These are phyloP conservation scores for Nymphalis polychloros DNA, from an alignment of 2,888 invertebrate species.

Conservation along the genomic window DNA sequence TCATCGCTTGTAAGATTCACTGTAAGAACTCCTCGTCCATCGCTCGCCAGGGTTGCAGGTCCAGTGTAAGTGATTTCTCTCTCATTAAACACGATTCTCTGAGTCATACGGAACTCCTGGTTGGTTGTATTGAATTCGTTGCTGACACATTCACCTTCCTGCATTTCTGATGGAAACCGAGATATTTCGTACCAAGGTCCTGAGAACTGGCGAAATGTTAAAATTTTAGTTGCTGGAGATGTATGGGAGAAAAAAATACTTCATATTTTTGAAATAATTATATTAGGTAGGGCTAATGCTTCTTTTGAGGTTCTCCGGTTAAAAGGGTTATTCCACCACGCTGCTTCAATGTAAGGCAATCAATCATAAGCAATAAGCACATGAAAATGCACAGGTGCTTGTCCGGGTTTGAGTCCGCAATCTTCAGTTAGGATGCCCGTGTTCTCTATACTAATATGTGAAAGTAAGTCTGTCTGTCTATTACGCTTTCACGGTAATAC, in stretches of 20 bases:
- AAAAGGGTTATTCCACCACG: no score
- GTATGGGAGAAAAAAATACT: neutral
- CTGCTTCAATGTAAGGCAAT: no score
- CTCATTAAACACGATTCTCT: constrained; percentile 56
- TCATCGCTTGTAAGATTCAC: constrained; percentile 39
- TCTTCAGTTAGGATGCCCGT: no score
- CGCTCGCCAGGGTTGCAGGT: constrained; percentile 42
- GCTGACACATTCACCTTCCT: constrained; percentile 59
- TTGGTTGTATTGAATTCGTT: constrained; percentile 40
- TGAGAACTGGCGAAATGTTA: constrained; percentile 54
- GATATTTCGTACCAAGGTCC: constrained; percentile 67
- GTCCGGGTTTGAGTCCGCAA: no score
- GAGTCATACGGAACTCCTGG: constrained; percentile 47
- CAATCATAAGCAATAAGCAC: no score
- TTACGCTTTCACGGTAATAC: no score
- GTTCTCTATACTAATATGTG: no score
- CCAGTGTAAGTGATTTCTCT: constrained; percentile 43
- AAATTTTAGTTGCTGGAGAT: neutral
- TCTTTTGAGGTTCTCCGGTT: no score
- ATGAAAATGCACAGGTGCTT: no score
- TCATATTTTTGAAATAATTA: no score
- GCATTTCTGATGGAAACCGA: constrained; percentile 64
- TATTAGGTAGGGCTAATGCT: no score
- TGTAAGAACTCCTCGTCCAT: constrained; percentile 55
- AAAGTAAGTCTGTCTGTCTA: no score